Percentiles rank a stretch among this genome's conserved stretches.
phyloP scores from a whole-genome alignment of 2,888 invertebrate genomes.

The Lasioglossum vierecki region DNA sequence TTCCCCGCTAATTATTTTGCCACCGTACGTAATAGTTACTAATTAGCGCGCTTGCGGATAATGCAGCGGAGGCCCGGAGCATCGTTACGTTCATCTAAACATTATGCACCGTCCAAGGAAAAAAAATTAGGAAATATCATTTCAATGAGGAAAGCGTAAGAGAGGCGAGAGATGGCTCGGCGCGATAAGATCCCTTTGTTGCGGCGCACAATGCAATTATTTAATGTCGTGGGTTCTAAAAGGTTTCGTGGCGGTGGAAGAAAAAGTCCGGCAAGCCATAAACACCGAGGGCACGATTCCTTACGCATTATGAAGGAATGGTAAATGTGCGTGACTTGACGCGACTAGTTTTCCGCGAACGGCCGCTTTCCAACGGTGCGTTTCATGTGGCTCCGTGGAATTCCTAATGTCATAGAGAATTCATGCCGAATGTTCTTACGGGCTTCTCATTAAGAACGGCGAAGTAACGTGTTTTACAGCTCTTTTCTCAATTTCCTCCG shows the following conservation, averaged over 20 bases:
- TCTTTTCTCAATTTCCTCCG: not conserved
- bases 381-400: not conserved
- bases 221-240: slow-evolving; percentile 16
- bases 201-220: slow-evolving; percentile 32
- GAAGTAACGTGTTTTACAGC: not conserved
- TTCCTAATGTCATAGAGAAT: not conserved
- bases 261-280: slow-evolving; percentile 12
- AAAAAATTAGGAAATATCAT: slow-evolving; percentile 33
- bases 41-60: slow-evolving; percentile 12
- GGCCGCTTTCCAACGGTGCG: not conserved
- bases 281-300: not conserved
- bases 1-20: not conserved
- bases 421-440: slow-evolving; percentile 1
- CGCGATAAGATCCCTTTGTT: slow-evolving; percentile 38
- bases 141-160: slow-evolving; percentile 29
- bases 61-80: not conserved
- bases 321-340: not conserved
- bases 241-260: slow-evolving; percentile 11
- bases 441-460: not conserved
- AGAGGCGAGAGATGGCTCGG: slow-evolving; percentile 7
- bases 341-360: slow-evolving; percentile 4
- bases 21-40: slow-evolving; percentile 3
- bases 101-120: slow-evolving; percentile 9
- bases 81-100: slow-evolving; percentile 32
- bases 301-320: slow-evolving; percentile 19